Conservation (phyloP, 2,888 invertebrate genomes). For the Tanaodytes sp. region DNA sequence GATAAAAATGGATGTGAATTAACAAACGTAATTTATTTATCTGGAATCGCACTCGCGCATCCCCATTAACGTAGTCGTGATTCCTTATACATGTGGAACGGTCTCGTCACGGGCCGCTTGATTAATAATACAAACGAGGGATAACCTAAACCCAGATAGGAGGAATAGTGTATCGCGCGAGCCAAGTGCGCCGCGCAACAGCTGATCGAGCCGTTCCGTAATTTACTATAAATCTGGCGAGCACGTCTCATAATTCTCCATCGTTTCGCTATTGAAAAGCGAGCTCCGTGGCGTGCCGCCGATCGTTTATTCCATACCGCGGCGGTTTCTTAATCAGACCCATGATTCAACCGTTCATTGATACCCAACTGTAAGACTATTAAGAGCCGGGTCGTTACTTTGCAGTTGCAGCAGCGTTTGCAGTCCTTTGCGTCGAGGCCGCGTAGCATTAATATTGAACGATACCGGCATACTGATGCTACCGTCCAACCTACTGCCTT, state of each 20-base stretch:
- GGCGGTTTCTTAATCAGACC: conserved; percentile 54
- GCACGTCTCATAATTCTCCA: conserved; percentile 56
- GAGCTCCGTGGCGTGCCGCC: conserved; percentile 46
- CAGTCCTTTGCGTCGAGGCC: conserved; percentile 59
- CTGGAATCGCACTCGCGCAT: conserved; percentile 41
- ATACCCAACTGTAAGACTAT: conserved; percentile 52
- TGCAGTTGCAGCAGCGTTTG: conserved; percentile 36
- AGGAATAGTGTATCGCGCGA: too few species aligned
- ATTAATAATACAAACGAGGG: conserved; percentile 29
- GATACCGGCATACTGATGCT: conserved; percentile 63
- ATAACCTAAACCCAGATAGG: conserved; percentile 51
- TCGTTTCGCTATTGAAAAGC: too few species aligned
- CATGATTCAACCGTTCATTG: conserved; percentile 56
- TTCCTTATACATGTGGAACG: too few species aligned
- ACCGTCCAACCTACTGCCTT: conserved; percentile 59
- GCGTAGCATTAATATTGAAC: conserved; percentile 69
- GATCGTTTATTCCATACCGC: conserved; percentile 52
- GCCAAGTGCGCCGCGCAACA: conserved; percentile 36
- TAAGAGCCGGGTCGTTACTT: conserved; percentile 49
- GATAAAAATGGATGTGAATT: too few species aligned
- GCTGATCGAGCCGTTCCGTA: conserved; percentile 44
- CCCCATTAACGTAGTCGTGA: too few species aligned
- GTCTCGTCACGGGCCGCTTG: too few species aligned
- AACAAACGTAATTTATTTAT: conserved; percentile 17
- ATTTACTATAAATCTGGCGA: conserved; percentile 55